Evolutionary conservation across 1,140 invertebrate genomes (phyloP), one percentile per base, ranked within the genome.

Genomic region (Oncopodura yosiiana): DNA sequence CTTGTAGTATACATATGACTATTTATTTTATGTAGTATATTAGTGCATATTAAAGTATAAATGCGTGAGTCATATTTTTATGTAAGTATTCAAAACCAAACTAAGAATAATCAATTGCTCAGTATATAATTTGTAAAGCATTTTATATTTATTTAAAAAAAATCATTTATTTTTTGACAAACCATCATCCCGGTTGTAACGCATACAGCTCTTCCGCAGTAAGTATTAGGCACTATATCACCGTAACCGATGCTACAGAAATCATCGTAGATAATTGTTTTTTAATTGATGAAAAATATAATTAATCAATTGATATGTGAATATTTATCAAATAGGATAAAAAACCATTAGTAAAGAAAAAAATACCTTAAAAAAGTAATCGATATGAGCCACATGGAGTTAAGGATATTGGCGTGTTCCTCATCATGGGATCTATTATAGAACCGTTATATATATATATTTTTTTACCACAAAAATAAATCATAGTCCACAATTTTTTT

Each of bases 131-230:
- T 5, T 12, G 18, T 34, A 6, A 34, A 34, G 14, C 6, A 34
- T 12, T 39, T 39, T 18, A 5, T 9, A 39, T 39, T 11, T 39
- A 39, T 39, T 39, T 9, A 18, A 39, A 39, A 11, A 39, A 39
- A 8, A 39, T 12, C 9, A n/a, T n/a, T n/a, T n/a, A n/a, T n/a
- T n/a, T n/a, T 39, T 51, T 9, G 3, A 34, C 82, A 91, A 84
- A 97, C 95, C 90, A 98, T 95, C 71, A 98, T 92, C 69, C 94
- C 94, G 61, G 93, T 96, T 71, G 87, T 90, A 67, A 99, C 93
- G 68, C 94, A 92, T 69, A 98, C 95, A 70, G 87, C 90, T 73
- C 94, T 80, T 67, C 94, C 94, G 77, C 94, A 98, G 78, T 98
- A 97, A 62, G 95, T 99, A 77, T 98, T 97, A 69, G 95, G 95